Base-by-base conservation (phyloP, 2,888 invertebrate species). In the Philaethria dido region DNA sequence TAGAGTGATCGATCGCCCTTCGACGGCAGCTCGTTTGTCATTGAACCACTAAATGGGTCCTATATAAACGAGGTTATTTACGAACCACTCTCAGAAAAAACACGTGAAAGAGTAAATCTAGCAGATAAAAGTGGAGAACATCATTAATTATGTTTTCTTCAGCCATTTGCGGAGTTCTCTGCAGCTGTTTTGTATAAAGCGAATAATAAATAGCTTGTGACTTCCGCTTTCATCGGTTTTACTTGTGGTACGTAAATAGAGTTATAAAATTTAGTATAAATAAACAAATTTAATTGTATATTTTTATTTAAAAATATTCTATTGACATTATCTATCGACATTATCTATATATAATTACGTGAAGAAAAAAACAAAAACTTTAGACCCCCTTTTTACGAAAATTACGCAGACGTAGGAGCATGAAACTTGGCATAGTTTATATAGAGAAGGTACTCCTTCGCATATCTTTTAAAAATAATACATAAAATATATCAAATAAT, bases 21-120 rank as follows among this genome's bases (percentile, higher is more conserved):
- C 74, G 82, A 80, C 80, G 83, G 78, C 77, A 79, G 80, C 82
- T 89, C 89, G 83, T 89, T 89, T 89, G 88, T 90, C 88, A 89
- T 84, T 80, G 74, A 70, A 75, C 84, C 86, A 86, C 83, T 85
- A 85, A 90, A 89, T 86, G 85, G 85, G 83, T 81, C 80, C 78
- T 79, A 82, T 79, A 87, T 87, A 84, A 84, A 83, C 75, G 82
- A 77, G 76, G 83, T 84, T 88, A 87, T 86, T 88, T 89, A 87
- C 83, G 78, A 74, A 82, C 82, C 85, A 84, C 85, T 85, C 78
- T 75, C 73, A 64, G 73, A 74, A 74, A 80, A 87, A 86, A 85
- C 81, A 84, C 79, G 78, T 84, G 83, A 85, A 86, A 84, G 85
- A 83, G 81, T 78, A 84, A 83, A 80, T 80, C 81, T 77, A 74